Evolutionary conservation across 2,113 vertebrate species (phyloP), one percentile per base, ranked within the genome.

Genomic region (Heliornis fulica): DNA sequence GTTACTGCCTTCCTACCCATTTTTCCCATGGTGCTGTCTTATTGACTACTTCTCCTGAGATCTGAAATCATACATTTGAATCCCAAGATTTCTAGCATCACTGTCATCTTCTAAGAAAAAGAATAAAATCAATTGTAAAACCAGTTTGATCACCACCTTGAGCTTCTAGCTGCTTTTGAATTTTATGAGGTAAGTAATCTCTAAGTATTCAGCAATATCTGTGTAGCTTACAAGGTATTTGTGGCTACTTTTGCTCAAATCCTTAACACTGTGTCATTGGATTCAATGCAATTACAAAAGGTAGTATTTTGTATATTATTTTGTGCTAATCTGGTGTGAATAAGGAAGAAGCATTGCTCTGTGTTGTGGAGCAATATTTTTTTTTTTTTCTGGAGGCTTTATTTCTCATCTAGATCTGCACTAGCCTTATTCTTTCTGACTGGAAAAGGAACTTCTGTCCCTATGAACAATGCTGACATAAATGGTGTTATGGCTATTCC

Each of bases 391-490:
- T 88, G 70, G 50, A 95, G 90, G 85, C 79, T 88, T 80, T 93
- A 69, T 83, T 95, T 90, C 76, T 83, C 75, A 63, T 83, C 50
- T 34, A 53, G 94, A 83, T 88, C 83, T 11, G 36, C 54, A 46
- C 36, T 66, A 92, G 68, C 63, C 71, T 94, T 93, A 94, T 90
- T 95, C 95, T 66, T 96, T 92, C 63, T 93, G 88, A 77, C 86
- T 93, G 76, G 88, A 63, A 77, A 80, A 95, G 93, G 40, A 61
- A 32, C 75, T 90, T 69, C 50, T 88, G 51, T 93, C 81, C 74
- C 40, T 60, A 0, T 75, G 80, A 94, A 82, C 61, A n/a, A 65
- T 82, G 54, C 65, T 88, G 85, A 88, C 48, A 61, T 32, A 59
- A 93, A 76, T 46, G 65, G 82, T 88, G 57, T 83, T 92, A 69